phyloP scores from a whole-genome alignment of 2,113 vertebrate species.

The Cyanistes caeruleus region DNA sequence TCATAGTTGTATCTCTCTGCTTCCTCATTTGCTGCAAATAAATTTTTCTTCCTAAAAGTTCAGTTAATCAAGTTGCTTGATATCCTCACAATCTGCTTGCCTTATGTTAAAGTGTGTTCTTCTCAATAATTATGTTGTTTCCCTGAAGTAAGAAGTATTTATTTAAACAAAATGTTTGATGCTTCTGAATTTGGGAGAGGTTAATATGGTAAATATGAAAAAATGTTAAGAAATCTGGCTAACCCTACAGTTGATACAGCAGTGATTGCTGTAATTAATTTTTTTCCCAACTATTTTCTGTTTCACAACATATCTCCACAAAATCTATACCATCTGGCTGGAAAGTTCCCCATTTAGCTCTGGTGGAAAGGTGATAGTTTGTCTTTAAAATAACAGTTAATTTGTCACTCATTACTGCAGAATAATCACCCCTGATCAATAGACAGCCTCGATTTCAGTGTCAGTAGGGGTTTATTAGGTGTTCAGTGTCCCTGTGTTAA shows the following conservation, averaged over 20 bases:
- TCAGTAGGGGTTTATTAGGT: neutral
- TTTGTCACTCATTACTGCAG: neutral
- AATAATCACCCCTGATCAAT: neutral
- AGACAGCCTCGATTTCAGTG: neutral
- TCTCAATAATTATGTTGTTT: neutral
- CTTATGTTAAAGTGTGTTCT: neutral
- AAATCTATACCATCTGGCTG: neutral
- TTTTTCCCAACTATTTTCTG: conserved; percentile 7
- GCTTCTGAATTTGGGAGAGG: neutral
- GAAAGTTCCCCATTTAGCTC: neutral
- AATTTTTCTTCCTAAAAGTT: conserved; percentile 31
- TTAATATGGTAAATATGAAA: neutral
- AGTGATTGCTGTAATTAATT: neutral
- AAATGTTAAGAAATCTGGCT: neutral
- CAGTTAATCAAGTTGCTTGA: neutral
- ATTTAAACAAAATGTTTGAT: neutral
- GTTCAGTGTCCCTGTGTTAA: neutral
- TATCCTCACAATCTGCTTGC: neutral
- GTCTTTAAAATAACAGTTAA: neutral
- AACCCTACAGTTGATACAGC: neutral
- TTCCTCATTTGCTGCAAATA: conserved; percentile 45
- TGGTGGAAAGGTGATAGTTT: neutral
- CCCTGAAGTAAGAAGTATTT: neutral
- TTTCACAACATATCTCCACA: neutral
- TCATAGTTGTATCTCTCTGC: neutral